Conservation (phyloP, 2,888 invertebrate genomes). For the Flexamia atlantica region DNA sequence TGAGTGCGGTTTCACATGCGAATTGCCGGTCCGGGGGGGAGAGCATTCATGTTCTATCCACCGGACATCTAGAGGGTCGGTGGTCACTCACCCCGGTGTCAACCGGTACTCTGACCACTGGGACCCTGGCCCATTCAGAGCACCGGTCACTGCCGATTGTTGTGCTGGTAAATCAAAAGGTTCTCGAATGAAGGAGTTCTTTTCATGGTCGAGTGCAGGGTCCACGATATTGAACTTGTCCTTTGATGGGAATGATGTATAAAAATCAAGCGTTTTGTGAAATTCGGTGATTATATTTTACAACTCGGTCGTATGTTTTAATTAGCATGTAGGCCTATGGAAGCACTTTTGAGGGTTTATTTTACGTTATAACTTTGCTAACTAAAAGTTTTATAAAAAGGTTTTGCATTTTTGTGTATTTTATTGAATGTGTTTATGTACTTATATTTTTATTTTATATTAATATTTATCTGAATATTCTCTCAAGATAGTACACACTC, state of each 20-base stretch:
- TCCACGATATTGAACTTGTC: background rate
- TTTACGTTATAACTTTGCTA: too few species aligned
- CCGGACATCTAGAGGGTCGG: conserved; percentile 18
- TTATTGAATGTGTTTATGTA: too few species aligned
- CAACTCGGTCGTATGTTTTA: too few species aligned
- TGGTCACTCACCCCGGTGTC: background rate
- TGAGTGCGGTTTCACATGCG: conserved; percentile 56
- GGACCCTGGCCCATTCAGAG: background rate
- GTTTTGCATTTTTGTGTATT: too few species aligned
- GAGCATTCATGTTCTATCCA: conserved; percentile 1
- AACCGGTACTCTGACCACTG: background rate
- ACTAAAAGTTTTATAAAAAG: too few species aligned
- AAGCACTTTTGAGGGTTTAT: too few species aligned
- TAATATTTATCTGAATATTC: too few species aligned
- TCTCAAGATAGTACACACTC: too few species aligned
- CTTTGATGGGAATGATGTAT: background rate
- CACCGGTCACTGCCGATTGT: background rate
- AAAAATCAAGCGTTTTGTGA: too few species aligned
- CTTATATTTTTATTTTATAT: too few species aligned
- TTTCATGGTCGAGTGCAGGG: background rate
- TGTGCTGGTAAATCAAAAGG: background rate
- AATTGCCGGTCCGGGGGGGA: conserved; percentile 39
- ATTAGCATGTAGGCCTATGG: too few species aligned
- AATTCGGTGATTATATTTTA: too few species aligned
- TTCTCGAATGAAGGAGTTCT: background rate